Evolutionary conservation across 2,888 invertebrate genomes (phyloP), one percentile per base, ranked within the genome.

Genomic region (Philonicus albiceps): DNA sequence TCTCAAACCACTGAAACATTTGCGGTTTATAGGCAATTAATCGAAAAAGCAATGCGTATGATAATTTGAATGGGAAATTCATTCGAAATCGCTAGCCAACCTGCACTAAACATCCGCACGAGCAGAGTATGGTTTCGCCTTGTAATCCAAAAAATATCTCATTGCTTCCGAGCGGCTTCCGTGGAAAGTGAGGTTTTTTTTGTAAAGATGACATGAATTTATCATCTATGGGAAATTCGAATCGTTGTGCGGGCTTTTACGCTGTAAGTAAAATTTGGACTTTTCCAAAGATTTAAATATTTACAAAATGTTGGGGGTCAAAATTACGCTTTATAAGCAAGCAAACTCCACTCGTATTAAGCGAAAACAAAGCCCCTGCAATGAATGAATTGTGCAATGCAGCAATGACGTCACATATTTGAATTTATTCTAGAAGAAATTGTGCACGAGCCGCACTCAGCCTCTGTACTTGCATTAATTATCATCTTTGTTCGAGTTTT

Each of bases 1-100:
- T 53, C 43, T 55, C 19, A 43, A 13, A 13, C 40, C 13, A 31
- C 81, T 53, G 34, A 49, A n/a, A 55, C 64, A 19, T 40, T n/a
- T 34, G 40, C 19, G 22, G 37, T 40, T 22, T 64, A 31, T 55
- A 64, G 81, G 37, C 81, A 13, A 81, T 64, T 81, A 53, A 81
- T 81, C 49, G 49, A 53, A 53, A 37, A 22, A 40, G 55, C 53
- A 31, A 55, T 27, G 81, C 19, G 31, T 53, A 80, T 80, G 81
- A 34, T 81, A 81, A 81, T 81, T 53, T 53, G 81, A 55, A 81
- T 81, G 64, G 81, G 55, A 81, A 81, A 81, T 81, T 81, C 81
- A 19, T 81, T 64, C 64, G 81, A 81, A 81, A 64, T 64, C 11
- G 19, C 22, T 64, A 22, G 64, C 11, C 7, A 3, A 22, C 22